phyloP scores from a whole-genome alignment of 2,113 vertebrate genomes.

The Glareola pratincola region DNA sequence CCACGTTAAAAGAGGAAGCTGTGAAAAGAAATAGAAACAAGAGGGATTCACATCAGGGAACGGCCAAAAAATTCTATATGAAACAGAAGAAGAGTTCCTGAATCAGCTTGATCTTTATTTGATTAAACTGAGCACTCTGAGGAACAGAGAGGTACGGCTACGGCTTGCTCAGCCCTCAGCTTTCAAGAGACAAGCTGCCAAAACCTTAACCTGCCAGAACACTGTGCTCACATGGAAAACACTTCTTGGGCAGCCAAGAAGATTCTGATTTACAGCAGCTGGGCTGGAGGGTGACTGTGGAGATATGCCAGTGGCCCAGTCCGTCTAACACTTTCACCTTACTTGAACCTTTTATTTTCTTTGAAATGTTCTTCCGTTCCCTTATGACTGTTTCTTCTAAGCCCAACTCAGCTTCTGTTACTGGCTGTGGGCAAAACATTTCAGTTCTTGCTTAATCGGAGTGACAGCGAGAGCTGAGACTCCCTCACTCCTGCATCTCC shows the following conservation, averaged over 20 bases:
- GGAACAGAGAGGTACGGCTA: neutral
- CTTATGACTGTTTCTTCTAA: neutral
- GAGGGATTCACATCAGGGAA: neutral
- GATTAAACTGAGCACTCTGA: neutral
- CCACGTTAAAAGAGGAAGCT: slow-evolving; percentile 81
- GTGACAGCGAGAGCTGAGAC: neutral
- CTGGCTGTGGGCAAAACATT: slow-evolving; percentile 21
- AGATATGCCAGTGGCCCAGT: neutral
- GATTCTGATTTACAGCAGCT: slow-evolving; percentile 46
- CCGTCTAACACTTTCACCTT: neutral
- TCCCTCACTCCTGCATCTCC: neutral
- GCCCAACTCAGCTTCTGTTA: slow-evolving; percentile 42
- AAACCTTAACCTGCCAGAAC: slow-evolving; percentile 6
- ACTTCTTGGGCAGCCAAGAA: neutral
- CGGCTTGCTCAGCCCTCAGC: neutral
- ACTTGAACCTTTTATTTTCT: slow-evolving; percentile 50
- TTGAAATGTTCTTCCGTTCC: slow-evolving; percentile 22
- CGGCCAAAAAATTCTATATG: neutral
- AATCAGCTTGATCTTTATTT: neutral
- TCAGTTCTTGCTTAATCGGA: neutral
- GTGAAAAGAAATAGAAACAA: slow-evolving; percentile 13
- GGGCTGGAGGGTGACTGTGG: slow-evolving; percentile 2
- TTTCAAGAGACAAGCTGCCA: neutral
- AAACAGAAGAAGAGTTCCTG: neutral
- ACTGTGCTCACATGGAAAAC: slow-evolving; percentile 53